phyloP scores from a whole-genome alignment of 2,888 invertebrate species.

The Nebria brevicollis region DNA sequence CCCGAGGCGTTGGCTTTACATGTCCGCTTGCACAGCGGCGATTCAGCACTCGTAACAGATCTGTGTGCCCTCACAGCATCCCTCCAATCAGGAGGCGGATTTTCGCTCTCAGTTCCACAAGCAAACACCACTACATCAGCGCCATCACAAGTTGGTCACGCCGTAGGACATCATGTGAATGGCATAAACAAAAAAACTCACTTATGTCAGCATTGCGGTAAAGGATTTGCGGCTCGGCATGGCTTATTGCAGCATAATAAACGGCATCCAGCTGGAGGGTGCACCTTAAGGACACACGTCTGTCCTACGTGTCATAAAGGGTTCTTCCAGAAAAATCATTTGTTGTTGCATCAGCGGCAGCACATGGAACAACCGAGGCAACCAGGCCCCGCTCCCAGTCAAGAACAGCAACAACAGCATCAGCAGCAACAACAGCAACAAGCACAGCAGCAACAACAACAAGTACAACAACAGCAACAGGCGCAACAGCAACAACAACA shows the following conservation, averaged over 20 bases:
- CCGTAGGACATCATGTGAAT: slow-evolving; percentile 53
- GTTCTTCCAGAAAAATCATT: slow-evolving; percentile 87
- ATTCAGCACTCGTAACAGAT: slow-evolving; percentile 82
- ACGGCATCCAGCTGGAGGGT: slow-evolving; percentile 82
- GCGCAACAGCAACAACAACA: slow-evolving; percentile 58
- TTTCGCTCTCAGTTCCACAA: slow-evolving; percentile 62
- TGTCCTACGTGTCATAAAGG: slow-evolving; percentile 85
- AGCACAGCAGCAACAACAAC: slow-evolving; percentile 56
- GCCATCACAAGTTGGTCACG: slow-evolving; percentile 49
- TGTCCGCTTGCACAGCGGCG: slow-evolving; percentile 82
- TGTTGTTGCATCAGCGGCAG: slow-evolving; percentile 83
- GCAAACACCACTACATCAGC: slow-evolving; percentile 40
- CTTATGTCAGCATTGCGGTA: slow-evolving; percentile 81
- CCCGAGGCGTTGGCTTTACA: slow-evolving; percentile 82
- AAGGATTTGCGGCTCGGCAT: slow-evolving; percentile 85
- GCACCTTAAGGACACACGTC: slow-evolving; percentile 81
- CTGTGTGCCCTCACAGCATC: slow-evolving; percentile 83
- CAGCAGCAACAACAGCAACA: slow-evolving; percentile 60
- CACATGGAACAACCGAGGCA: slow-evolving; percentile 72
- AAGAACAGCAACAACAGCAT: slow-evolving; percentile 56
- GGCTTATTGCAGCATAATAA: slow-evolving; percentile 83
- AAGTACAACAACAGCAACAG: slow-evolving; percentile 57
- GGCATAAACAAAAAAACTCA: slow-evolving; percentile 76
- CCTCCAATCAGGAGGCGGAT: slow-evolving; percentile 70
- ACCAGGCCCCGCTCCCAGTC: slow-evolving; percentile 38